phyloP scores from a whole-genome alignment of 2,113 vertebrate genomes.

The Petroica traversi region DNA sequence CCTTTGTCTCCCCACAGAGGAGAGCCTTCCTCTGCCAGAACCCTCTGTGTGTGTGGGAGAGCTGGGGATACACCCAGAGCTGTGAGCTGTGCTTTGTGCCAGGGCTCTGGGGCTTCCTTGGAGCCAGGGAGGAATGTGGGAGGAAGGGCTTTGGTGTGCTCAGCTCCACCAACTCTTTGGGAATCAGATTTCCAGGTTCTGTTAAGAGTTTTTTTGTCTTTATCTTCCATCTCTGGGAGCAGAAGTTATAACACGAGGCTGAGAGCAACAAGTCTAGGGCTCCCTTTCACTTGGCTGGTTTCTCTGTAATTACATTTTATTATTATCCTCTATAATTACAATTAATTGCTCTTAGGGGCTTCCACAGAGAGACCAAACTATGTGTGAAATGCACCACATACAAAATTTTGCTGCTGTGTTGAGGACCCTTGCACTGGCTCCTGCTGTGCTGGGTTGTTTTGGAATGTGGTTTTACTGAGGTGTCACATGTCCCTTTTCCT shows the following conservation, averaged over 20 bases:
- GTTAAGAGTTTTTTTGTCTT: not conserved
- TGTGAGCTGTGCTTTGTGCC: not conserved
- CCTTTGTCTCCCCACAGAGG: not conserved
- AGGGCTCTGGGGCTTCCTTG: not conserved
- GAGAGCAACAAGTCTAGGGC: not conserved
- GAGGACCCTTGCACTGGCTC: not conserved
- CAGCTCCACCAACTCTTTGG: not conserved
- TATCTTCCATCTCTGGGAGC: not conserved
- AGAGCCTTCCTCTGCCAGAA: not conserved
- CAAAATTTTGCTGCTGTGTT: accelerated
- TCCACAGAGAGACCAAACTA: not conserved
- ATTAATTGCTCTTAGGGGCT: not conserved
- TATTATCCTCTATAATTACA: not conserved
- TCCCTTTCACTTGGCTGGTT: not conserved
- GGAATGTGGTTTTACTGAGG: not conserved
- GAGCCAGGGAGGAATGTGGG: not conserved
- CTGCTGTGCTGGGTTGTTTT: not conserved
- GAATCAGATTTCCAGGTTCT: not conserved
- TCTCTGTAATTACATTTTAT: not conserved
- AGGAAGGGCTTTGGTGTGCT: not conserved
- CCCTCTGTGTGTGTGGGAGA: not conserved
- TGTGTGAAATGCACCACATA: not conserved
- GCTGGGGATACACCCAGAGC: not conserved
- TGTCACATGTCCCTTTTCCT: not conserved
- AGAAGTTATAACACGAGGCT: not conserved